Percentiles rank a stretch among this genome's conserved stretches.
Conservation (phyloP, 2,113 vertebrate species). For the Stigmatopora nigra region DNA sequence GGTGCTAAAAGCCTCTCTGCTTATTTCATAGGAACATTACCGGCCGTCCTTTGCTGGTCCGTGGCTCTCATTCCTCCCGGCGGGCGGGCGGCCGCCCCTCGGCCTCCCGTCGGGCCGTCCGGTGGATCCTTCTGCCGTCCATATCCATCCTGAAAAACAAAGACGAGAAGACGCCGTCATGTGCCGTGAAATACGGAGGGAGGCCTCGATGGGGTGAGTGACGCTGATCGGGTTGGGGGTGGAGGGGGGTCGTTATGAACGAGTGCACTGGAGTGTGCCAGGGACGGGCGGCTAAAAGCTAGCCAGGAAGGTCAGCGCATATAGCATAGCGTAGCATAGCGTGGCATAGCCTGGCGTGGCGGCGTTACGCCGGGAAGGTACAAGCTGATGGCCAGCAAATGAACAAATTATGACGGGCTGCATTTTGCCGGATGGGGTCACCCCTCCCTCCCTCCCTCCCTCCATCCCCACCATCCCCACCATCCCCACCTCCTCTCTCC, state of each 20-base stretch:
- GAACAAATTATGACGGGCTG: constrained; percentile 99
- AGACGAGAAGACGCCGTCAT: constrained; percentile 13
- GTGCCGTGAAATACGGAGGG: constrained; percentile 12
- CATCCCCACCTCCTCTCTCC: constrained; percentile 63
- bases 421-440: constrained; percentile 91
- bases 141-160: constrained; percentile 35
- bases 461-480: no score
- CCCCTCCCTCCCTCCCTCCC: constrained; percentile 68
- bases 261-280: constrained; percentile 8
- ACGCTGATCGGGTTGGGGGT: constrained; percentile 16
- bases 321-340: constrained; percentile 65
- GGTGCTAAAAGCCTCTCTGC: constrained; percentile 65
- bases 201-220: constrained; percentile 15
- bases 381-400: constrained; percentile 98
- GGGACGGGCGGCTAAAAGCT: constrained; percentile 39
- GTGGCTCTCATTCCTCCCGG: no score
- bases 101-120: no score
- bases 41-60: constrained; percentile 50
- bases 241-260: no score
- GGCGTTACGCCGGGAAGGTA: constrained; percentile 85
- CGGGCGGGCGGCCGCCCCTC: no score
- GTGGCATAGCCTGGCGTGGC: constrained; percentile 56
- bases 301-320: constrained; percentile 85
- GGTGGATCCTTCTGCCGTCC: constrained; percentile 43
- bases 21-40: constrained; percentile 61